Conservation (phyloP, 2,797 vertebrate genomes). For the Chelmon rostratus region DNA sequence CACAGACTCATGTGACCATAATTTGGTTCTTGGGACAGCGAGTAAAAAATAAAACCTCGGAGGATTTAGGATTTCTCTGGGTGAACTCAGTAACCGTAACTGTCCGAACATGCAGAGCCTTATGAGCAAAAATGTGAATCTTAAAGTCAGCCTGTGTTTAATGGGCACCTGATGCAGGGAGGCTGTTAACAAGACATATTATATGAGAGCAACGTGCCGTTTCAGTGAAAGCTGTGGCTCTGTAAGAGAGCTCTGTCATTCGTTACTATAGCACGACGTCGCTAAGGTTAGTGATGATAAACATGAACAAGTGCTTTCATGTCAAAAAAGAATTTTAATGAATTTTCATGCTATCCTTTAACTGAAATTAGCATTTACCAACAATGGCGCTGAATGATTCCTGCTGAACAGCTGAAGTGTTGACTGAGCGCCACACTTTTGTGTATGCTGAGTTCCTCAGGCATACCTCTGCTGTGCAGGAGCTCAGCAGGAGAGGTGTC, state of each 20-base stretch:
- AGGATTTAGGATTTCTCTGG: conserved; percentile 17
- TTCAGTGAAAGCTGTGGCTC: conserved; percentile 16
- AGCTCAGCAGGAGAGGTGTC: no score
- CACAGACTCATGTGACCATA: no score
- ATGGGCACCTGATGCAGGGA: conserved; percentile 18
- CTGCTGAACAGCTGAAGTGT: background rate
- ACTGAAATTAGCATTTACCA: background rate
- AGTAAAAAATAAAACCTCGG: no score
- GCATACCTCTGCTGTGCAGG: no score
- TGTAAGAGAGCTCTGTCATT: background rate
- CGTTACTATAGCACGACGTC: background rate
- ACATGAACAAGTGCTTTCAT: background rate
- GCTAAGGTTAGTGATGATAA: background rate
- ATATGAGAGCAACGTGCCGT: background rate
- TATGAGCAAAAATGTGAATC: background rate
- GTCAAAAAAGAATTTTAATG: no score
- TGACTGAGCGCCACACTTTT: background rate
- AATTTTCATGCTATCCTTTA: background rate
- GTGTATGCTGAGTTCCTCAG: no score
- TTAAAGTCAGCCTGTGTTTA: conserved; percentile 43
- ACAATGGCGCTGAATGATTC: background rate
- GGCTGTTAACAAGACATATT: background rate
- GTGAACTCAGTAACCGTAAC: conserved; percentile 9
- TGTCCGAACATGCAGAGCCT: background rate
- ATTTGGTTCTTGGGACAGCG: no score